Base-by-base conservation (phyloP, 2,888 invertebrate genomes). In the Ceramica pisi region DNA sequence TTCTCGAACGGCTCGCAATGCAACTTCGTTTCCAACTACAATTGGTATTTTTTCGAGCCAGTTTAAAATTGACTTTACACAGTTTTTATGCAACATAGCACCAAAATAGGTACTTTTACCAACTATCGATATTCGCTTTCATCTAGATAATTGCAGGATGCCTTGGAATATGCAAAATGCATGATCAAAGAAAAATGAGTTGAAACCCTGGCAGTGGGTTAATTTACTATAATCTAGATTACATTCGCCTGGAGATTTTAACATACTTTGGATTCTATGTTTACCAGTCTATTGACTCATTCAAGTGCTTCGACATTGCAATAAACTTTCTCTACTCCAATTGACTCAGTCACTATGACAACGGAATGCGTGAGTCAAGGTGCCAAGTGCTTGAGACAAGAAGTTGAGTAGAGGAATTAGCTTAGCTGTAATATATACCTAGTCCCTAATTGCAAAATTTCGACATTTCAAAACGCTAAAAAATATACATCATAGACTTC, bases 171-270 rank as follows among this genome's bases (percentile, higher is more conserved):
- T 55, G 26, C 48, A 41, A 48, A 26, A 48, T 19, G n/a, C 55
- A 19, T 46, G 46, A 46, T 46, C 38, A 69, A 68, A 44, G 35
- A 26, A 69, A 48, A 50, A 68, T 38, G 6, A 19, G 12, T 55
- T 35, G 16, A 26, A 26, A 41, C 9, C 10, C 10, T 23, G 10
- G 14, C 10, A 19, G 10, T n/a, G 21, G 46, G 19, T 46, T 8
- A 53, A 44, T 26, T 41, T 14, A 41, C n/a, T 19, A 19, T 48
- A 46, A 46, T 23, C 16, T 26, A 23, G 8, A 38, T 65, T 19
- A 31, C n/a, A 8, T 21, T 57, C 8, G 1, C 57, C 8, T 8
- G 7, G 5, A 23, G 10, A 19, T 35, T 35, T 35, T 35, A 23
- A 19, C 19, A 14, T 35, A 21, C 21, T 21, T 19, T 23, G 8